A percentile compares a stretch with the other conserved stretches of the same genome.
Conservation (phyloP, 2,113 vertebrate species). For the Camelus bactrianus region DNA sequence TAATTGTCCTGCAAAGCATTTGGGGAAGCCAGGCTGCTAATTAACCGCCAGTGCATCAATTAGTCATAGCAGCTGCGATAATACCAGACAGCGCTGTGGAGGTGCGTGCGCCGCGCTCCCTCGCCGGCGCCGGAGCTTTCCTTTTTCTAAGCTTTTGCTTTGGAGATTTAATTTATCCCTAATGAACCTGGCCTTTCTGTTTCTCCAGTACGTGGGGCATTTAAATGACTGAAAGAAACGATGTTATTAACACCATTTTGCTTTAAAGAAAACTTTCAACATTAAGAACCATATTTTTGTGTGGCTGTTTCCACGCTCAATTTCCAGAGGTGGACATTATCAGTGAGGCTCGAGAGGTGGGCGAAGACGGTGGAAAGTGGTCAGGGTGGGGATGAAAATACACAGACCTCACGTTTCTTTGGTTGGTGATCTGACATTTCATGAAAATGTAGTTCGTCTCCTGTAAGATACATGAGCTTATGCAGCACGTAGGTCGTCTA, state of each 20-base stretch:
- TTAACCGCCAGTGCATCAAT: conserved; percentile 77
- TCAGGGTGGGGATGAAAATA: fast-evolving
- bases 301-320: not conserved
- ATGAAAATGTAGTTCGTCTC: not conserved
- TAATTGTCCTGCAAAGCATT: conserved; percentile 76
- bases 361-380: not conserved
- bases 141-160: conserved; percentile 54
- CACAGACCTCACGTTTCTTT: no score
- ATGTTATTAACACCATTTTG: conserved; percentile 40
- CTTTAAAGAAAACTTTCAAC: conserved; percentile 59
- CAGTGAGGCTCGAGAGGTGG: not conserved
- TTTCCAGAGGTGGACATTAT: not conserved
- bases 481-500: not conserved
- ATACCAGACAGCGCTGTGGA: conserved; percentile 51
- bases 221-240: conserved; percentile 43
- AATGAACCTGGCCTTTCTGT: conserved; percentile 71
- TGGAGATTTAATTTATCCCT: conserved; percentile 80
- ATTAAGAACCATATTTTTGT: not conserved
- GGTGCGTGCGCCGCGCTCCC: not conserved
- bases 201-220: conserved; percentile 5
- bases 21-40: conserved; percentile 75
- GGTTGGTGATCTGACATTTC: not conserved
- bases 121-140: not conserved
- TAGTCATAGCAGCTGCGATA: conserved; percentile 73
- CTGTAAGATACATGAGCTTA: not conserved